Percentiles rank a stretch among this genome's conserved stretches.
Evolutionary conservation across 2,888 invertebrate species (phyloP).

Genomic region (Alentia gelatinosa): DNA sequence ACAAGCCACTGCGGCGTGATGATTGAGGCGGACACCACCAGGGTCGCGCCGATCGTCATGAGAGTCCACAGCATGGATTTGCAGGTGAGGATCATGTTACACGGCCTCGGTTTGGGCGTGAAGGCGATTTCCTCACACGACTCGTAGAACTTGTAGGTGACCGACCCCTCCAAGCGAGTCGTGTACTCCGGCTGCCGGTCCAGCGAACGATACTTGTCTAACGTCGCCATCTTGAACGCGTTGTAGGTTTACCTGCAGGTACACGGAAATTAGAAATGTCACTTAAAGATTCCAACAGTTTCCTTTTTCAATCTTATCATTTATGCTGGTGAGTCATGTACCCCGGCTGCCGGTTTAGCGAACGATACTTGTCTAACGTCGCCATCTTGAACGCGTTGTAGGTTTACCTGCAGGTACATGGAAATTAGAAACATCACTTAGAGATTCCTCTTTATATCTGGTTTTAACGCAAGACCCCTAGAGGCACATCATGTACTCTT

Average conservation of each 20-base stretch:
- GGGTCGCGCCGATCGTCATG: slow-evolving; percentile 87
- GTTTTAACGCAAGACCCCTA: too few relatives aligned
- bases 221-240: slow-evolving; percentile 12
- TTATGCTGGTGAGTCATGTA: slow-evolving; percentile 33
- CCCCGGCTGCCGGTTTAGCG: slow-evolving; percentile 35
- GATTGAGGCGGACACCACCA: slow-evolving; percentile 89
- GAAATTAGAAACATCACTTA: too few relatives aligned
- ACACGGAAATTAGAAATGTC: too few relatives aligned
- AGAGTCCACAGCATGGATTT: slow-evolving; percentile 91
- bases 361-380: slow-evolving; percentile 44
- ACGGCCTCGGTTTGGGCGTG: slow-evolving; percentile 10
- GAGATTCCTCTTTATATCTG: too few relatives aligned
- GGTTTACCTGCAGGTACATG: too few relatives aligned
- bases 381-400: slow-evolving; percentile 7
- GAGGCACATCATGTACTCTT: slow-evolving; percentile 33
- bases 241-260: too few relatives aligned
- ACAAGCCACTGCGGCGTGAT: slow-evolving; percentile 92
- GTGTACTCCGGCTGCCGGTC: slow-evolving; percentile 45
- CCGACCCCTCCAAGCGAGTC: slow-evolving; percentile 20
- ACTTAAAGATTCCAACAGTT: too few relatives aligned
- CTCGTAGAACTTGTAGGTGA: slow-evolving; percentile 59
- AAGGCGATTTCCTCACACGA: slow-evolving; percentile 50
- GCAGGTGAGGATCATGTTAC: slow-evolving; percentile 61
- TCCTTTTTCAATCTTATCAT: too few relatives aligned
- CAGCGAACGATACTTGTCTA: slow-evolving; percentile 40